Percentiles rank a stretch among this genome's conserved stretches.
Evolutionary conservation across 2,113 vertebrate species (phyloP).

Genomic region (Campylorhamphus procurvoides): DNA sequence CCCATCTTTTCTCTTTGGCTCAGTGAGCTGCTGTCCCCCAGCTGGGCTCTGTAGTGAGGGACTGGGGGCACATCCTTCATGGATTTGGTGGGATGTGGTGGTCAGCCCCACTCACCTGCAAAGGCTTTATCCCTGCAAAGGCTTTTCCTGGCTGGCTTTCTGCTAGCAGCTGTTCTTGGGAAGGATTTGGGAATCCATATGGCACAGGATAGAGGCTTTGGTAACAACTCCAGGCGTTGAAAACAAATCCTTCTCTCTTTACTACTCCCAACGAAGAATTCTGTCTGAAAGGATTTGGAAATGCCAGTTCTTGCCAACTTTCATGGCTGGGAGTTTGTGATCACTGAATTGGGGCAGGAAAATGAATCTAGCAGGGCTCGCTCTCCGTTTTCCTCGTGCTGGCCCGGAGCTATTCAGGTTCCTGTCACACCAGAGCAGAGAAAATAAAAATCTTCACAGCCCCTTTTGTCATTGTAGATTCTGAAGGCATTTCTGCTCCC

Average conservation of each 20-base stretch:
- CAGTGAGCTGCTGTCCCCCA: neutral
- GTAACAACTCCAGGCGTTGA: neutral
- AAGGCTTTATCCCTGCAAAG: neutral
- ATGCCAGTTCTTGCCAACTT: accelerated
- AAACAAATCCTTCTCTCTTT: neutral
- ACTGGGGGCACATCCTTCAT: neutral
- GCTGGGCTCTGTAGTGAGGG: neutral
- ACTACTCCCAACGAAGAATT: neutral
- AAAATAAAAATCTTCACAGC: slow-evolving; percentile 20
- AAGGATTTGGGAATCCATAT: neutral
- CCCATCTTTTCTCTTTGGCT: neutral
- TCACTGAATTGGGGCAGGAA: slow-evolving; percentile 1
- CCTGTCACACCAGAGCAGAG: neutral
- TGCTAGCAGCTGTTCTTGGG: neutral
- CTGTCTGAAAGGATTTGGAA: neutral
- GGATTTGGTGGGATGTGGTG: neutral
- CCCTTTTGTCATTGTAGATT: neutral
- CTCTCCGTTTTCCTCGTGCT: neutral
- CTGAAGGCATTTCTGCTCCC: slow-evolving; percentile 6
- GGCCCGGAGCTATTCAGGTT: neutral
- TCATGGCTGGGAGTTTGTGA: neutral
- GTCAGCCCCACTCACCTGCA: neutral
- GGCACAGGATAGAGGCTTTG: neutral
- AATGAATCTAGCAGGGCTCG: neutral
- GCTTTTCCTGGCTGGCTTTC: neutral